Evolutionary conservation across 2,113 vertebrate genomes (phyloP).

Genomic region (Halcyon senegalensis): DNA sequence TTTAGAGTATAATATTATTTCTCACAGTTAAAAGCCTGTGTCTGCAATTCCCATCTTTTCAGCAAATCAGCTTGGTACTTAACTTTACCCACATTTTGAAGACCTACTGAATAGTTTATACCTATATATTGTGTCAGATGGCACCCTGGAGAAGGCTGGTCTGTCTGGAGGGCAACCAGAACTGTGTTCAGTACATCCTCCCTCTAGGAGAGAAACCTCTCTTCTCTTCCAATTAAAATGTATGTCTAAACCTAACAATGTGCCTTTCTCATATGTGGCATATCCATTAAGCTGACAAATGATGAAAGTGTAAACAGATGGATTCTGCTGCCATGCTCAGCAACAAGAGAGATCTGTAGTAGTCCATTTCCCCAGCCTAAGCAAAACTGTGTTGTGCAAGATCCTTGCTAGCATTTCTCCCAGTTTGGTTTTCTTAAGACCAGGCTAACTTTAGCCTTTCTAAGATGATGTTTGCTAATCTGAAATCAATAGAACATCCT

Average conservation of each 20-base stretch:
- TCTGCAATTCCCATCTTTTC: background rate
- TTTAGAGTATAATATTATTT: background rate
- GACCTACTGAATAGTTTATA: background rate
- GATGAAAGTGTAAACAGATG: background rate
- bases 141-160: background rate
- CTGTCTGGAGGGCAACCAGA: background rate
- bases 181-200: background rate
- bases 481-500: conserved; percentile 20
- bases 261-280: background rate
- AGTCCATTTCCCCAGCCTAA: background rate
- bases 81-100: background rate
- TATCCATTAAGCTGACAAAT: background rate
- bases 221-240: background rate
- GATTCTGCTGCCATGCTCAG: background rate
- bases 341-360: background rate
- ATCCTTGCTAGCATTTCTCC: background rate
- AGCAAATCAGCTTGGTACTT: background rate
- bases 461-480: background rate
- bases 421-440: background rate
- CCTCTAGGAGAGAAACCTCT: background rate
- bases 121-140: background rate
- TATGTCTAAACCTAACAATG: background rate
- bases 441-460: background rate
- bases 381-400: background rate
- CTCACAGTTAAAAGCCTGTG: background rate